Evolutionary conservation across 2,888 invertebrate genomes (phyloP).

Genomic region (Nipponacmea schrenckii): DNA sequence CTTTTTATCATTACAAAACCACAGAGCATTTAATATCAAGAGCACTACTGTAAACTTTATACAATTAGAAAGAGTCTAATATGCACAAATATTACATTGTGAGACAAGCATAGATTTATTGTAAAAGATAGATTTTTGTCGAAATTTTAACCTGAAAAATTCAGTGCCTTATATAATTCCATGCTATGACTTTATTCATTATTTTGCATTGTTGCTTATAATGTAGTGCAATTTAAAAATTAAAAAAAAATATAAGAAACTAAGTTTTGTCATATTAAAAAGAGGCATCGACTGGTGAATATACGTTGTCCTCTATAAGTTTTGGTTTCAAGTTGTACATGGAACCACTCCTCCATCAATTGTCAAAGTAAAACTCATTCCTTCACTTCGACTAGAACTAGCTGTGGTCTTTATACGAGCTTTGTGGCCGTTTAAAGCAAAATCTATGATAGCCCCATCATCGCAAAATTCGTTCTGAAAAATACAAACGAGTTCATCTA

Average conservation of each 20-base stretch:
- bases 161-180: not conserved
- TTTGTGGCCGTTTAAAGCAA: not conserved
- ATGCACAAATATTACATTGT: not conserved
- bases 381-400: not conserved
- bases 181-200: not conserved
- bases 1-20: too few relatives aligned
- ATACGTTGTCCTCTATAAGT: not conserved
- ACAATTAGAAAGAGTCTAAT: not conserved
- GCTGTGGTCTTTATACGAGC: not conserved
- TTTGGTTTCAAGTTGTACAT: not conserved
- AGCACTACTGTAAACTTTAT: not conserved
- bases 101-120: not conserved
- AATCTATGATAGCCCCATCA: conserved; percentile 1
- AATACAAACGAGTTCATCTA: not conserved
- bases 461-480: conserved; percentile 5
- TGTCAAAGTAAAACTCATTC: not conserved
- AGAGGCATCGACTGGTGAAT: not conserved
- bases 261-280: not conserved
- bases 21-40: too few relatives aligned
- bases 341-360: not conserved
- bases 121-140: not conserved
- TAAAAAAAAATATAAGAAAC: not conserved
- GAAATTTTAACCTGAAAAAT: not conserved
- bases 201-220: too few relatives aligned
- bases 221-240: too few relatives aligned